Conservation (phyloP, 2,113 vertebrate genomes). For the Marcusenius ussheri region DNA sequence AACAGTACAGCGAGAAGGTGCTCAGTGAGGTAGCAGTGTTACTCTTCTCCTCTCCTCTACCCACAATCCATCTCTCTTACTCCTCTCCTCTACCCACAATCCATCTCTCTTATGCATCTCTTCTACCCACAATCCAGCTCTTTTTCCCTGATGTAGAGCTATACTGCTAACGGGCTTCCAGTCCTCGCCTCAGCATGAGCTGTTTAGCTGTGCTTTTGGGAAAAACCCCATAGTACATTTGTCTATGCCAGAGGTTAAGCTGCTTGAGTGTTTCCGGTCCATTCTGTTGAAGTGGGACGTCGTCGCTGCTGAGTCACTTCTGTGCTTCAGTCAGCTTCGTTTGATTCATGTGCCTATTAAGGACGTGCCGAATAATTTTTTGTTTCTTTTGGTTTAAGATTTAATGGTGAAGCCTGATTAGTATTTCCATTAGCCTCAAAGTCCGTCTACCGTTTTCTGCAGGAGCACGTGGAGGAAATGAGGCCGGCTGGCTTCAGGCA, state of each 20-base stretch:
- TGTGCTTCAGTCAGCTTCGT: neutral
- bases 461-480: slow-evolving; percentile 64
- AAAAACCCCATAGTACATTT: neutral
- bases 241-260: neutral
- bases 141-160: neutral
- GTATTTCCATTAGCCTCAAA: neutral
- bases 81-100: too few species aligned
- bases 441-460: neutral
- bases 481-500: slow-evolving; percentile 50
- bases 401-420: neutral
- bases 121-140: neutral
- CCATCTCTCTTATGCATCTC: too few species aligned
- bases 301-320: neutral
- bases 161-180: neutral
- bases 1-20: slow-evolving; percentile 53
- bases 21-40: slow-evolving; percentile 49
- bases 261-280: neutral
- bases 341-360: neutral
- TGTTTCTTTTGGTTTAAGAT: neutral
- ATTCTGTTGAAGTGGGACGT: neutral
- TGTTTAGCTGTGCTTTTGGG: neutral
- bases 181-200: neutral
- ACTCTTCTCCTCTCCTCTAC: neutral
- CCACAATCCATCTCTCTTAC: neutral
- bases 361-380: neutral